These are phyloP conservation scores for Homalodisca vitripennis DNA, from an alignment of 1,140 invertebrate genomes.

Conservation along the genomic window DNA sequence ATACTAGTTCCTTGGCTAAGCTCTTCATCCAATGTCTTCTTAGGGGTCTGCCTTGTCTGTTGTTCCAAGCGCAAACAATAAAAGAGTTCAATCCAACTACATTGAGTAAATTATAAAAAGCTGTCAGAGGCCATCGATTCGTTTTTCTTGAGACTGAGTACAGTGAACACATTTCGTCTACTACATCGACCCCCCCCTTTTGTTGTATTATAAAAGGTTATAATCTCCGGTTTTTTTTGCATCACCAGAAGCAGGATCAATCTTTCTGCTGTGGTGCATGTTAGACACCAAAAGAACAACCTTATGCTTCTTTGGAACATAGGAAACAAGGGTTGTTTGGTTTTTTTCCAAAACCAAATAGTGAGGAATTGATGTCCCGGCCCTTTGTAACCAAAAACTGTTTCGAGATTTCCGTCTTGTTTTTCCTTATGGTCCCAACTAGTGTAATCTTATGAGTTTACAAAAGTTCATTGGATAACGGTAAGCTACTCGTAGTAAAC, in stretches of 20 bases:
- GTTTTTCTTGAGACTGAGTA: constrained; percentile 38
- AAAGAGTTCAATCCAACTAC: too few species aligned
- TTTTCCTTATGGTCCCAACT: constrained; percentile 47
- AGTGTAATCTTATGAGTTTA: constrained; percentile 44
- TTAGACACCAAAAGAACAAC: background rate
- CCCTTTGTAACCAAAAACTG: constrained; percentile 4
- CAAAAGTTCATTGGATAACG: constrained; percentile 43
- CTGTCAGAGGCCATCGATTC: constrained; percentile 45
- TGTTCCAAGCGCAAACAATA: too few species aligned
- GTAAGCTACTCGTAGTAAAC: constrained; percentile 46
- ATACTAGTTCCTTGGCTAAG: too few species aligned
- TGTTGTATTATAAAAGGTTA: constrained; percentile 42
- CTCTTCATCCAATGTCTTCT: too few species aligned
- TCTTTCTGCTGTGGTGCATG: background rate
- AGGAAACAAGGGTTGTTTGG: background rate
- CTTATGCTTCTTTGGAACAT: background rate
- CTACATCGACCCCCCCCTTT: constrained; percentile 45
- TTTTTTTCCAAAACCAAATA: constrained; percentile 1
- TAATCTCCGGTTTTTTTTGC: constrained; percentile 40
- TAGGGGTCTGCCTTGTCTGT: too few species aligned
- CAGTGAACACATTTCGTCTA: constrained; percentile 46
- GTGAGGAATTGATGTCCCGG: background rate
- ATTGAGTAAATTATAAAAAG: too few species aligned
- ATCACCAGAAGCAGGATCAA: constrained; percentile 28
- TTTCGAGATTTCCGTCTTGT: constrained; percentile 46